phyloP scores from a whole-genome alignment of 2,888 invertebrate species.

The Luperina testacea region DNA sequence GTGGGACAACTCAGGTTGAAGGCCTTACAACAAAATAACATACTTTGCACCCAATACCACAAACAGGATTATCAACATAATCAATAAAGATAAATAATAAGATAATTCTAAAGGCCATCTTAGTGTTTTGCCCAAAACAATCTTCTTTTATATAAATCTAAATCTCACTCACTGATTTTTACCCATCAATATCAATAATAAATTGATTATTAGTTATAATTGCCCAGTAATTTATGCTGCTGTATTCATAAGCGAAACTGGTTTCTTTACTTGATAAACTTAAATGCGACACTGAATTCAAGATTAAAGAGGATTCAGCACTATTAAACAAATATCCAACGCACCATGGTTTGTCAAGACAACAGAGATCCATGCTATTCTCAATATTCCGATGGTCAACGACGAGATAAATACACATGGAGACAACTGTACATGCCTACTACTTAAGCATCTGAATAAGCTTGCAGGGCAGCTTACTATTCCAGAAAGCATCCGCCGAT shows the following conservation, averaged over 20 bases:
- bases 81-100: conserved; percentile 23
- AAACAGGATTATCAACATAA: conserved; percentile 25
- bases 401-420: too few relatives aligned
- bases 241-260: conserved; percentile 31
- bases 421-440: too few relatives aligned
- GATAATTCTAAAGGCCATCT: conserved; percentile 4
- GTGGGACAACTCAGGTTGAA: not conserved
- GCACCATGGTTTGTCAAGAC: too few relatives aligned
- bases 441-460: too few relatives aligned
- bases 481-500: too few relatives aligned
- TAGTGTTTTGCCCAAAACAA: not conserved
- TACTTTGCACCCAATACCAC: not conserved
- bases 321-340: too few relatives aligned
- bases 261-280: conserved; percentile 32
- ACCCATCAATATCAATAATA: not conserved
- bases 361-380: too few relatives aligned
- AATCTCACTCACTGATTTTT: not conserved
- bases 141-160: not conserved
- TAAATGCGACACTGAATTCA: conserved; percentile 24
- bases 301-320: conserved; percentile 25
- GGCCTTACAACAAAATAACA: not conserved
- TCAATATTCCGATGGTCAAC: too few relatives aligned
- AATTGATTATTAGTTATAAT: not conserved
- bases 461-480: too few relatives aligned
- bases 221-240: conserved; percentile 15